phyloP scores from a whole-genome alignment of 2,113 vertebrate species.

The Mirza zaza region DNA sequence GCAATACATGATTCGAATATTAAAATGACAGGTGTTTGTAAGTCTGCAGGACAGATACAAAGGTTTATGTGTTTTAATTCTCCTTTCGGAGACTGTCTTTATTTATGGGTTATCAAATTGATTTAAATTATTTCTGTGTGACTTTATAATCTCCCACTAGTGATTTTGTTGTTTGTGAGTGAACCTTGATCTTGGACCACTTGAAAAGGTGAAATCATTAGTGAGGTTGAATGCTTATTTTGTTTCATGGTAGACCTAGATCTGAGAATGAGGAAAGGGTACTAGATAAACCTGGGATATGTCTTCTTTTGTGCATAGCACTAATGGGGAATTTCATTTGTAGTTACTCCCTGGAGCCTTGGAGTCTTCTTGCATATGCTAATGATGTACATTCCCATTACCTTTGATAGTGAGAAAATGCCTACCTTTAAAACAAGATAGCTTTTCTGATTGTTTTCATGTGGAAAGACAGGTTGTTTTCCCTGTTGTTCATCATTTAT shows the following conservation, averaged over 20 bases:
- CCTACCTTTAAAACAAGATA: neutral
- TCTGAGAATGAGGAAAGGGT: neutral
- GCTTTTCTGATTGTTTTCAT: neutral
- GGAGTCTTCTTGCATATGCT: neutral
- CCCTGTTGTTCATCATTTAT: neutral
- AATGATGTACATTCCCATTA: neutral
- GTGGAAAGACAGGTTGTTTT: neutral
- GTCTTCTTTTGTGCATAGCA: neutral
- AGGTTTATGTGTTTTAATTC: slow-evolving; percentile 4
- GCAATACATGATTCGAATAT: neutral
- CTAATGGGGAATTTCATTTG: neutral
- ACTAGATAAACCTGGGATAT: neutral
- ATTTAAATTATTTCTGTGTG: neutral
- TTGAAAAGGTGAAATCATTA: neutral
- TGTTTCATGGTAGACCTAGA: neutral
- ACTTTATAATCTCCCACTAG: neutral
- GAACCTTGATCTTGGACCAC: neutral
- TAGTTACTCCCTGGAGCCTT: neutral
- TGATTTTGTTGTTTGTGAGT: neutral
- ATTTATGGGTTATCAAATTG: neutral
- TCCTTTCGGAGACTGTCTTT: neutral
- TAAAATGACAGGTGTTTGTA: neutral
- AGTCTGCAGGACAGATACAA: neutral
- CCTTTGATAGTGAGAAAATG: neutral
- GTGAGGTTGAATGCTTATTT: neutral